Percentiles rank a stretch among this genome's conserved stretches.
Conservation (phyloP, 2,797 vertebrate species). For the Astyanax mexicanus region DNA sequence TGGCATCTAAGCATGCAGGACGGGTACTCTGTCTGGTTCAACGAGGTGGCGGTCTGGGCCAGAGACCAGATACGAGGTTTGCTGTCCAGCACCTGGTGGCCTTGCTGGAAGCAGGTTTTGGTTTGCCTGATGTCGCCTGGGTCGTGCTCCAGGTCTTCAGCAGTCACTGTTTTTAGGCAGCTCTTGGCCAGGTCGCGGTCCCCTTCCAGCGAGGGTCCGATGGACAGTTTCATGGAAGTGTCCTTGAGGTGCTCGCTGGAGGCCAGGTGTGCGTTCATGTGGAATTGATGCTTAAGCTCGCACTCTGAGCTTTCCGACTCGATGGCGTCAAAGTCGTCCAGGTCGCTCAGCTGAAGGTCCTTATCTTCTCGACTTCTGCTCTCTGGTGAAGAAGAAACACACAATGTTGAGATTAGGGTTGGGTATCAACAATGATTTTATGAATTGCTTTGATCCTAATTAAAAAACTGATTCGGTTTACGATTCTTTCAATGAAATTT, state of each 20-base stretch:
- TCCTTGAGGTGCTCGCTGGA: constrained; percentile 80
- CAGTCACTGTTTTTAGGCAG: constrained; percentile 82
- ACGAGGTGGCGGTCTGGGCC: constrained; percentile 92
- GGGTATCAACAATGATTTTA: too few species aligned
- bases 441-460: not conserved
- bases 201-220: constrained; percentile 75
- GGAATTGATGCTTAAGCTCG: constrained; percentile 88
- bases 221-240: constrained; percentile 79
- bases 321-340: constrained; percentile 93
- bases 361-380: constrained; percentile 87
- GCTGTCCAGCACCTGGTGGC: constrained; percentile 85
- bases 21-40: constrained; percentile 92
- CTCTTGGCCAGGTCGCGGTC: constrained; percentile 84
- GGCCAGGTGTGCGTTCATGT: constrained; percentile 83
- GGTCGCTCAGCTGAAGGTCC: constrained; percentile 91
- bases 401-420: constrained; percentile 2
- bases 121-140: constrained; percentile 75
- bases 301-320: constrained; percentile 92
- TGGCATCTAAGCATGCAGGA: constrained; percentile 95
- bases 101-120: constrained; percentile 86
- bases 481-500: too few species aligned
- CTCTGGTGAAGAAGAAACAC: constrained; percentile 71
- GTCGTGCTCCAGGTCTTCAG: constrained; percentile 81
- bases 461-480: too few species aligned
- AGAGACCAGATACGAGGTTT: constrained; percentile 98